Percentiles rank a stretch among this genome's conserved stretches.
phyloP scores from a whole-genome alignment of 1,140 invertebrate genomes.

The Gryon sp. region DNA sequence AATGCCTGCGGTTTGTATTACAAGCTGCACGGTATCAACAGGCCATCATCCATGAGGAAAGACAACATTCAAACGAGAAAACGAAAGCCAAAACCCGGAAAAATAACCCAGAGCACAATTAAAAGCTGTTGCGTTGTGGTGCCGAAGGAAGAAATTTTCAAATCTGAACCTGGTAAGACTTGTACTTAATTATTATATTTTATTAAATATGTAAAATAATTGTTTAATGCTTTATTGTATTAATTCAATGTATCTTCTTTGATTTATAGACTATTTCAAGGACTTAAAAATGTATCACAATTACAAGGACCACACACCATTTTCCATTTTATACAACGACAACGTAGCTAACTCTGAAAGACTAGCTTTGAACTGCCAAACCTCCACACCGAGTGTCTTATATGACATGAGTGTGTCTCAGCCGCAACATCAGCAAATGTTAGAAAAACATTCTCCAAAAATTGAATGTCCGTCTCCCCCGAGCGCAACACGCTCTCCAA shows the following conservation, averaged over 20 bases:
- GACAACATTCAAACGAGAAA: slow-evolving; percentile 96
- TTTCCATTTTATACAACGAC: no score
- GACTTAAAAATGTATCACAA: no score
- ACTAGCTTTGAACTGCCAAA: slow-evolving; percentile 1
- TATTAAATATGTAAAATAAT: no score
- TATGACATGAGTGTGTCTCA: slow-evolving; percentile 66
- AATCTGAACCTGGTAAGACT: no score
- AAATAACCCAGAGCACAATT: slow-evolving; percentile 45
- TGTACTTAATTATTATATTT: no score
- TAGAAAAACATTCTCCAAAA: slow-evolving; percentile 74
- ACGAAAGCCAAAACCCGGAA: slow-evolving; percentile 89
- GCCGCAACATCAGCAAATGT: slow-evolving; percentile 47
- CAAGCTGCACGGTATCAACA: slow-evolving; percentile 91
- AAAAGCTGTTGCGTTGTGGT: no score
- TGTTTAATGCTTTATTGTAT: no score
- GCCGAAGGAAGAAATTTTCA: no score
- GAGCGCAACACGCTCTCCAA: slow-evolving; percentile 69
- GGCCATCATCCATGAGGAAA: slow-evolving; percentile 97
- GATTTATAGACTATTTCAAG: no score
- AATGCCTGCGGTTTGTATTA: slow-evolving; percentile 97
- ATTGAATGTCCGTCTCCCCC: slow-evolving; percentile 74
- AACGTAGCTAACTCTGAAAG: no score
- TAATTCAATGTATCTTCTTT: no score
- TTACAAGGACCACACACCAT: no score
- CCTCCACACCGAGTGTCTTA: slow-evolving; percentile 45